Evolutionary conservation across 1,140 invertebrate species (phyloP).

Genomic region (Zaprionus kolodkinae): DNA sequence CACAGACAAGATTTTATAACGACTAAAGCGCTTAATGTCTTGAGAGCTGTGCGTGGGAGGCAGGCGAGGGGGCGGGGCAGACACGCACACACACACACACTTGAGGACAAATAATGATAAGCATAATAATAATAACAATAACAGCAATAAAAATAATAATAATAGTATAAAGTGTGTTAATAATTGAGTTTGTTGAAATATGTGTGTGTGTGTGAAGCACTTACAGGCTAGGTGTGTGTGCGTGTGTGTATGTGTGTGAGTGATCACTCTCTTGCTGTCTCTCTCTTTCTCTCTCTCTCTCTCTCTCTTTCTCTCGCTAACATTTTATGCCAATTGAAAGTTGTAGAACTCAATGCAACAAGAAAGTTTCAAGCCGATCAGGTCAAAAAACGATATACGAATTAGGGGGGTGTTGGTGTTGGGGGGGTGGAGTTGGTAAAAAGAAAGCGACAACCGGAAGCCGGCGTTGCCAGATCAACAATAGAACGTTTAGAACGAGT

Average conservation of each 20-base stretch:
- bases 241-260: conserved; percentile 2
- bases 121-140: conserved; percentile 54
- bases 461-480: conserved; percentile 28
- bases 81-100: neutral
- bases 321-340: conserved; percentile 64
- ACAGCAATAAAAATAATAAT: conserved; percentile 15
- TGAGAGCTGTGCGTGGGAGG: conserved; percentile 43
- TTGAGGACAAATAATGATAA: conserved; percentile 27
- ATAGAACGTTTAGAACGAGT: neutral
- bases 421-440: no score
- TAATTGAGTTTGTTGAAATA: neutral
- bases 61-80: neutral
- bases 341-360: conserved; percentile 84
- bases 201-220: conserved; percentile 7
- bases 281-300: conserved; percentile 24
- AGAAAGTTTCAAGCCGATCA: conserved; percentile 78
- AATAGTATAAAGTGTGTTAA: neutral
- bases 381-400: conserved; percentile 20
- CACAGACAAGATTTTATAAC: conserved; percentile 52
- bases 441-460: neutral
- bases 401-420: neutral
- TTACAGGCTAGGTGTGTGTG: neutral
- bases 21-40: conserved; percentile 78
- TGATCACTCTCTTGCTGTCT: conserved; percentile 3
- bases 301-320: conserved; percentile 13